Conservation (phyloP, 2,888 invertebrate species). For the Endotricha flammealis region DNA sequence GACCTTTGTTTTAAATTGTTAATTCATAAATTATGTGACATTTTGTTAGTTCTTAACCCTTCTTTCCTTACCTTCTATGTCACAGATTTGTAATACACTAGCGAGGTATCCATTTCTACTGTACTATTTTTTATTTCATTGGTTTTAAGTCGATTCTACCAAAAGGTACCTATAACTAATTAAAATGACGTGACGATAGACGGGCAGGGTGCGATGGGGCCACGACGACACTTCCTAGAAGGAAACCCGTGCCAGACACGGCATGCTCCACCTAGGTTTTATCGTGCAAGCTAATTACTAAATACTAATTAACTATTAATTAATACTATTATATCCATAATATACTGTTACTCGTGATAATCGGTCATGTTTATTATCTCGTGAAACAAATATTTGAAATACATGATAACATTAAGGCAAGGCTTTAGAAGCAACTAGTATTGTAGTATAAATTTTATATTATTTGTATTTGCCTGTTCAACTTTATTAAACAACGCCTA, state of each 20-base stretch:
- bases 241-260: conserved; percentile 55
- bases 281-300: conserved; percentile 32
- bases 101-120: no score
- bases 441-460: background rate
- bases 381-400: background rate
- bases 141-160: no score
- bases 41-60: no score
- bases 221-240: conserved; percentile 40
- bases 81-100: no score
- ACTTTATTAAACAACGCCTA: background rate
- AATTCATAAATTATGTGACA: no score
- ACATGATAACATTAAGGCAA: background rate
- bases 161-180: no score
- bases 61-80: no score
- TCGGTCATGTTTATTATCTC: background rate
- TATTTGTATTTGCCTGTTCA: background rate
- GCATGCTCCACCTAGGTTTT: conserved; percentile 32
- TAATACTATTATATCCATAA: no score
- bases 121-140: no score
- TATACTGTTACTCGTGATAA: background rate
- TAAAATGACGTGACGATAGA: background rate
- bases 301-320: conserved; percentile 12
- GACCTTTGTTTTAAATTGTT: no score
- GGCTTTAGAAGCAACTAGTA: no score
- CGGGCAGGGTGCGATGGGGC: background rate